Conservation (phyloP, 2,113 vertebrate genomes). For the Pangasianodon hypophthalmus region DNA sequence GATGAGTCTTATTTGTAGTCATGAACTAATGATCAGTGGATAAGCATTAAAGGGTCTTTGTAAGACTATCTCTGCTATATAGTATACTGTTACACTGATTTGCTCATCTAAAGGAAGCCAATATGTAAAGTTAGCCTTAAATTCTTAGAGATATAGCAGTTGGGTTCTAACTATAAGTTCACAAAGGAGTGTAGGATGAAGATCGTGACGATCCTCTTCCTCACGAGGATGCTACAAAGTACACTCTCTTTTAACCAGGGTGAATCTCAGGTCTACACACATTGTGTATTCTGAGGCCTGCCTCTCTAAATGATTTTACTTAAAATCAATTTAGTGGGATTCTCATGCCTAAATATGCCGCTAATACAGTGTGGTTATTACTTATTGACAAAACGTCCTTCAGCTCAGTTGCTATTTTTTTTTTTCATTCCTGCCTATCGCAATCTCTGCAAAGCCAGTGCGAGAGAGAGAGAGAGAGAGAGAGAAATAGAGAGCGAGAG, state of each 20-base stretch:
- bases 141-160: not conserved
- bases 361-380: constrained; percentile 62
- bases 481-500: constrained; percentile 52
- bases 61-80: not conserved
- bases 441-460: constrained; percentile 22
- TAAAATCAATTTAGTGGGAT: constrained; percentile 57
- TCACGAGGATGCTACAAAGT: constrained; percentile 11
- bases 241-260: constrained; percentile 10
- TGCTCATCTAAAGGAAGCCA: not conserved
- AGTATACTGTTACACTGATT: not conserved
- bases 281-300: constrained; percentile 35
- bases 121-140: not conserved
- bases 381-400: constrained; percentile 64
- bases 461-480: constrained; percentile 41
- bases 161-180: not conserved
- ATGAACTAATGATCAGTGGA: not conserved
- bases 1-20: not conserved
- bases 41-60: not conserved
- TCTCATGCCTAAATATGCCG: constrained; percentile 59
- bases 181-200: not conserved
- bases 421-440: constrained; percentile 22
- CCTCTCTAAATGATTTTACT: constrained; percentile 53
- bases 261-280: constrained; percentile 15
- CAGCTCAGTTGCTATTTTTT: constrained; percentile 44
- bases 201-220: not conserved